Evolutionary conservation across 2,113 vertebrate genomes (phyloP), one percentile per base, ranked within the genome.

Genomic region (Salvator merianae): DNA sequence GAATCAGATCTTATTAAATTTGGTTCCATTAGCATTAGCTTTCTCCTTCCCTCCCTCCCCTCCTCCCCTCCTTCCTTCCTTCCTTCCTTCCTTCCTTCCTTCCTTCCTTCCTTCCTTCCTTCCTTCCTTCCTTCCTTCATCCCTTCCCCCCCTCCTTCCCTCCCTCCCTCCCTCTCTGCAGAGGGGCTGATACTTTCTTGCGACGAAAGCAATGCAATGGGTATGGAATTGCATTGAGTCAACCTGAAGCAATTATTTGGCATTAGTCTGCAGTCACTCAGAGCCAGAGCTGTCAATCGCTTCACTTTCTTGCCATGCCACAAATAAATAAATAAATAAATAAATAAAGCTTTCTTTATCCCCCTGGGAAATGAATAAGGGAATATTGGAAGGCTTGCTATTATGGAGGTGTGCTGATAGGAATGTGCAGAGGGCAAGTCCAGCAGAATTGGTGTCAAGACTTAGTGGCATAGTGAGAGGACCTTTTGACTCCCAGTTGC

Each of bases 181-280:
- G 7, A 59, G 63, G n/a, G 63, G n/a, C 26, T 85, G 5, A 24
- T 34, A 3, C 9, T 81, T 78, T 71, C 53, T 82, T 22, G 38
- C 87, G 43, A 12, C 79, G 43, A 84, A 80, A 50, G 34, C 50
- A 66, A 30, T n/a, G 38, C 24, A 89, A 76, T 83, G 79, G 63
- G 77, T 20, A 3, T 4, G 68, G 53, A 36, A 85, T 82, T 50
- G 50, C 50, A 69, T 30, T 66, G 10, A n/a, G 7, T 50, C 80
- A 82, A 2, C 28, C 77, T 88, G 26, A 87, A 14, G 50, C 86
- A 87, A 85, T 87, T 91, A 62, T 24, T 34, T 9, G 55, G 5
- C 14, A 72, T 87, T 84, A n/a, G 55, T 28, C 28, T 50, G 40
- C 75, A 88, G 81, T 85, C 71, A 83, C 0, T 87, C 30, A 87